Percentiles rank a stretch among this genome's conserved stretches.
Conservation (phyloP, 2,888 invertebrate genomes). For the Cancer borealis region DNA sequence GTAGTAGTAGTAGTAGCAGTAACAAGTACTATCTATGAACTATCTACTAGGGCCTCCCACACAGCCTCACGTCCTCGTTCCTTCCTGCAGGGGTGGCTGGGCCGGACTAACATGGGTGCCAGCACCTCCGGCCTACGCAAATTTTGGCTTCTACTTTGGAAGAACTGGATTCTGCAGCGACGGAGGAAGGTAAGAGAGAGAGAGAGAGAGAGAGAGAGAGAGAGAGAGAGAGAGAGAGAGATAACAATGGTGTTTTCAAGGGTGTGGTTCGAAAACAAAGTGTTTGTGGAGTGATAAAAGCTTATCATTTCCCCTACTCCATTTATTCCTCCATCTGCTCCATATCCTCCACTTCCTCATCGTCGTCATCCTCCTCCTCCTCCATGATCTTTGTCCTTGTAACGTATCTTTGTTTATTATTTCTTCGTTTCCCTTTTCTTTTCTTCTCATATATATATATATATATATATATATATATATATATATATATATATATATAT, state of each 20-base stretch:
- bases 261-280: not conserved
- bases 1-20: not conserved
- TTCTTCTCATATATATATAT: not conserved
- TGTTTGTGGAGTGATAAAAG: not conserved
- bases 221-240: not conserved
- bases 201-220: constrained; percentile 44
- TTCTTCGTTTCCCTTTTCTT: not conserved
- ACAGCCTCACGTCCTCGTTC: not conserved
- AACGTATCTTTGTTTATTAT: not conserved
- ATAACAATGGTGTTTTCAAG: not conserved
- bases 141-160: constrained; percentile 89
- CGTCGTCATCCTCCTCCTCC: not conserved
- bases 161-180: constrained; percentile 89
- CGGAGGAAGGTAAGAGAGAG: constrained; percentile 82
- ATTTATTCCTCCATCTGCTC: not conserved
- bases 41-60: not conserved
- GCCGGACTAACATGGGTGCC: constrained; percentile 55
- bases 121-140: constrained; percentile 78
- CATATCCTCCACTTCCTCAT: not conserved
- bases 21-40: not conserved
- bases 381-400: not conserved
- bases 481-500: constrained; percentile 9
- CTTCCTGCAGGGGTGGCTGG: constrained; percentile 54
- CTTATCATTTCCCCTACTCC: not conserved
- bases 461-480: not conserved